These are phyloP conservation scores for Stegodyphus dumicola DNA, from an alignment of 1,140 invertebrate species.

Conservation along the genomic window DNA sequence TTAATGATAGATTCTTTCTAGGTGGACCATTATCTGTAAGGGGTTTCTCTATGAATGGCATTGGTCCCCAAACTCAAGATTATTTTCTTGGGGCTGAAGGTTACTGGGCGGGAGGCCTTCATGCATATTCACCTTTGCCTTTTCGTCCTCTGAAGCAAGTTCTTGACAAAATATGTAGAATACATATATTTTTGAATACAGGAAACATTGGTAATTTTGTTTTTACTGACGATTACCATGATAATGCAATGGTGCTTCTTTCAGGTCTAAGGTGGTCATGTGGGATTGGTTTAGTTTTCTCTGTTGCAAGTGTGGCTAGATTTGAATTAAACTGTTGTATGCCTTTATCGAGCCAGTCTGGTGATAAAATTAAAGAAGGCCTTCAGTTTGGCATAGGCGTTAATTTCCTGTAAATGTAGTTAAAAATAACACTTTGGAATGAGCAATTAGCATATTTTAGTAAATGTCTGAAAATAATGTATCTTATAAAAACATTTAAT, in stretches of 20 bases:
- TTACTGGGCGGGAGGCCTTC: constrained; percentile 84
- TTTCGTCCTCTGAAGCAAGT: constrained; percentile 80
- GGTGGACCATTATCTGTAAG: constrained; percentile 86
- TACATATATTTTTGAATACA: constrained; percentile 86
- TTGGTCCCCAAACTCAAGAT: constrained; percentile 78
- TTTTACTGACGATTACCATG: constrained; percentile 66
- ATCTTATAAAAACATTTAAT: too few relatives aligned
- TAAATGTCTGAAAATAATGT: too few relatives aligned
- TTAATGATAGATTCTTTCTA: constrained; percentile 86
- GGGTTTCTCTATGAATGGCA: constrained; percentile 84
- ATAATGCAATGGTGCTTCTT: constrained; percentile 65
- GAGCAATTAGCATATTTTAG: too few relatives aligned
- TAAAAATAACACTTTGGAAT: too few relatives aligned
- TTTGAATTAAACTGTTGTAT: constrained; percentile 88
- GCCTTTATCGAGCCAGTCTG: constrained; percentile 72
- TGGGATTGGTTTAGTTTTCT: constrained; percentile 83
- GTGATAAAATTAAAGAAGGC: constrained; percentile 73
- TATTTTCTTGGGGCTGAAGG: constrained; percentile 72
- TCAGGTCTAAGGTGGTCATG: constrained; percentile 68
- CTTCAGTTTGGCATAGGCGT: constrained; percentile 80
- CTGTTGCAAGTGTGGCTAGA: constrained; percentile 80
- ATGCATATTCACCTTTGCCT: constrained; percentile 86
- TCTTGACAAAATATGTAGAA: constrained; percentile 82
- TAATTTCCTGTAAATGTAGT: constrained; percentile 72
- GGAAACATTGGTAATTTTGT: constrained; percentile 79